phyloP scores from a whole-genome alignment of 2,113 vertebrate genomes.

The Meleagris gallopavo region DNA sequence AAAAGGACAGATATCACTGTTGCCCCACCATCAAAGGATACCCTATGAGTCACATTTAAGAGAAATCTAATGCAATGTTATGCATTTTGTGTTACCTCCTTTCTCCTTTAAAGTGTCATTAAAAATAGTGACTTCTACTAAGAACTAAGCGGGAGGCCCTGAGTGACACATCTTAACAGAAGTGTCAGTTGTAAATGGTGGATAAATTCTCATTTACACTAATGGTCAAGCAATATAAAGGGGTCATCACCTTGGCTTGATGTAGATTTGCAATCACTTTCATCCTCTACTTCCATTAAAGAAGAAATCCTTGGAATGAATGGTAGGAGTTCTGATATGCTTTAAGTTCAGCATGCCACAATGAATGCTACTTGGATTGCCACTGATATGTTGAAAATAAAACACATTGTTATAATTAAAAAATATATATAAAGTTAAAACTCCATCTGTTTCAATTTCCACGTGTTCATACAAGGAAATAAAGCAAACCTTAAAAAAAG shows the following conservation, averaged over 20 bases:
- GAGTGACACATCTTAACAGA: background rate
- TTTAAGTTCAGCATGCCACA: background rate
- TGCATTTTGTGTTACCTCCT: background rate
- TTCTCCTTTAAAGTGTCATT: background rate
- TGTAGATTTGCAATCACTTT: background rate
- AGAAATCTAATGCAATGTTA: background rate
- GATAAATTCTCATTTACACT: background rate
- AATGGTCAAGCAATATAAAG: background rate
- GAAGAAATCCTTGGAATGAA: background rate
- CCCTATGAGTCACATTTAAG: background rate
- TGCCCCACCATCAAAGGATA: background rate
- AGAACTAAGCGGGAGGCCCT: background rate
- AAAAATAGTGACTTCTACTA: background rate
- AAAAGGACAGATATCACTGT: background rate
- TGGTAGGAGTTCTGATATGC: background rate
- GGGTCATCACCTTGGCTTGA: background rate
- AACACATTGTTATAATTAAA: background rate
- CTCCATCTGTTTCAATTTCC: fast-evolving
- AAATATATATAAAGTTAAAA: background rate
- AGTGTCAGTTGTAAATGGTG: background rate
- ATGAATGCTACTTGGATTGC: background rate
- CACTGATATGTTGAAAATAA: background rate
- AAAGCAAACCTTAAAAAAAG: background rate
- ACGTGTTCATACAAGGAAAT: background rate
- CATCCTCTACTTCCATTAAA: background rate